These are phyloP conservation scores for Hermaeophaga mercurialis DNA, from an alignment of 2,888 invertebrate species.

Conservation along the genomic window DNA sequence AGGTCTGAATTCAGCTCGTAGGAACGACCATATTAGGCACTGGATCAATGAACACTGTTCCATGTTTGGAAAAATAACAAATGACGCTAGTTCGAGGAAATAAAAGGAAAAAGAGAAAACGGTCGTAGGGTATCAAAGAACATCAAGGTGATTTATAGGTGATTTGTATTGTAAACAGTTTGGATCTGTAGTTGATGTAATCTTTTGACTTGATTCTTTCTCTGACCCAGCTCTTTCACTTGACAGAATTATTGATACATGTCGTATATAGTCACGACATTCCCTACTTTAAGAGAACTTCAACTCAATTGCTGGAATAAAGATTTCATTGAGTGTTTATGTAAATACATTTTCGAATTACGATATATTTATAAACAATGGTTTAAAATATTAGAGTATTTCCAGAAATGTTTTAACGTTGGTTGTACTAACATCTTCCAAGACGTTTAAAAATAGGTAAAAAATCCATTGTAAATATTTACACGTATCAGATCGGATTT, in stretches of 20 bases:
- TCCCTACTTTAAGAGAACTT: no score
- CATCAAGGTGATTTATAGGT: constrained; percentile 9
- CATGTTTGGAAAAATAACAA: constrained; percentile 14
- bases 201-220: not conserved
- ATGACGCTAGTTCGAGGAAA: constrained; percentile 3
- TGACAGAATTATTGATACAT: not conserved
- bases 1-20: constrained; percentile 1
- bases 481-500: no score
- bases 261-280: no score
- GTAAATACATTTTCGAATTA: no score
- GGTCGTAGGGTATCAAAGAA: constrained; percentile 6
- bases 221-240: not conserved
- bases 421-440: no score
- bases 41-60: constrained; percentile 15
- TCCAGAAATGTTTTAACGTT: no score
- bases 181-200: not conserved
- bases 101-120: not conserved
- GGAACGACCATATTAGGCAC: constrained; percentile 13
- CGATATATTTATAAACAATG: no score
- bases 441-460: no score
- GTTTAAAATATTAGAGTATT: no score
- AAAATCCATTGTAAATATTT: no score
- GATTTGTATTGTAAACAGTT: constrained; percentile 3
- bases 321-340: no score
- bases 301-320: no score